These are phyloP conservation scores for Muscina levida DNA, from an alignment of 2,888 invertebrate genomes.

Conservation along the genomic window DNA sequence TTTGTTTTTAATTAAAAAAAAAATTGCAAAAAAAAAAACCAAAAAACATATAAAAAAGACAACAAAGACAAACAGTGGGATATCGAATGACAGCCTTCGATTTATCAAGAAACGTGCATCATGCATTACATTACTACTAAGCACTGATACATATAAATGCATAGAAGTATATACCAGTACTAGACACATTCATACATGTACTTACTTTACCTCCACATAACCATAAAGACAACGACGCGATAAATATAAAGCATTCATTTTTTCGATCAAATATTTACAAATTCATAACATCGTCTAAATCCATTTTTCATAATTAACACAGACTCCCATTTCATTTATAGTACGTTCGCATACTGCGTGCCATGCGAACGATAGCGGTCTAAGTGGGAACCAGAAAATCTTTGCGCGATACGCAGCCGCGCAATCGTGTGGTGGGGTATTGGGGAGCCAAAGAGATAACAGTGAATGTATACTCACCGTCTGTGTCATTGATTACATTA, in stretches of 20 bases:
- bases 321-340: conserved; percentile 7
- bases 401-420: no score
- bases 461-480: background rate
- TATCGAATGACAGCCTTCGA: conserved; percentile 55
- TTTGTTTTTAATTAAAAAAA: conserved; percentile 25
- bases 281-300: conserved; percentile 32
- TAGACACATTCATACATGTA: background rate
- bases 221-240: background rate
- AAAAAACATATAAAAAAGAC: conserved; percentile 12
- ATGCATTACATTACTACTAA: conserved; percentile 6
- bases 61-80: conserved; percentile 42
- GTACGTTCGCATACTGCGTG: background rate
- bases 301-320: conserved; percentile 37
- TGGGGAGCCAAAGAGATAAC: no score
- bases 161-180: background rate
- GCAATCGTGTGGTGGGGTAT: no score
- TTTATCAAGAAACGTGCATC: conserved; percentile 62
- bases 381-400: no score
- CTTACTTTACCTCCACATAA: no score
- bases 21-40: conserved; percentile 11
- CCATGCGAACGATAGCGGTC: no score
- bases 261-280: conserved; percentile 35
- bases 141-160: background rate
- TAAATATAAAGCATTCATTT: conserved; percentile 30
- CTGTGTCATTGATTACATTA: conserved; percentile 13